Percentiles rank a stretch among this genome's conserved stretches.
phyloP scores from a whole-genome alignment of 2,797 vertebrate species.

The Rhinella marina region DNA sequence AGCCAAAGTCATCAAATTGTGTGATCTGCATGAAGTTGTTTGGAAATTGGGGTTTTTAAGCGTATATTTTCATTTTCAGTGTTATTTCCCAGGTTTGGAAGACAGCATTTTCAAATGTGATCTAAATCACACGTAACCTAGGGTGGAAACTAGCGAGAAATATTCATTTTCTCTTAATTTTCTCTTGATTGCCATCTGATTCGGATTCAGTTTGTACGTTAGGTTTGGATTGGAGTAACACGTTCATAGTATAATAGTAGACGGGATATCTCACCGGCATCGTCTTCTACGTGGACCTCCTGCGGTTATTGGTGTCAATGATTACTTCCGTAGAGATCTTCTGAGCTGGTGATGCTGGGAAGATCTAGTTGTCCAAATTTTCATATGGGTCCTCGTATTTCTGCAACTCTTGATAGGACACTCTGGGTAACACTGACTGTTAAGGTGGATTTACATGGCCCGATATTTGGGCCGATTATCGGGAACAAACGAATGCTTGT shows the following conservation, averaged over 20 bases:
- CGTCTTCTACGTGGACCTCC: background rate
- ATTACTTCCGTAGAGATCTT: too few relatives aligned
- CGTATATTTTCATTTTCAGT: background rate
- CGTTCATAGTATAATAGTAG: too few relatives aligned
- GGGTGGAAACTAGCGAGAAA: background rate
- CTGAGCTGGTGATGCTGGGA: too few relatives aligned
- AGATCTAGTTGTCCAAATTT: too few relatives aligned
- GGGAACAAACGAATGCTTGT: too few relatives aligned
- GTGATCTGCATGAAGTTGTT: constrained; percentile 19
- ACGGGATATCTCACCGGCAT: background rate
- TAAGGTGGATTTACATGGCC: too few relatives aligned
- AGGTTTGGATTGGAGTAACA: background rate
- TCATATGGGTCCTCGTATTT: too few relatives aligned
- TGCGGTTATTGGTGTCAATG: background rate
- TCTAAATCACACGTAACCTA: constrained; percentile 9
- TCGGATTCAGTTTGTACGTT: background rate
- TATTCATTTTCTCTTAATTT: background rate
- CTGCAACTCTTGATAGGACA: too few relatives aligned
- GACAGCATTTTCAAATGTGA: background rate
- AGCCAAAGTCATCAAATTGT: constrained; percentile 34
- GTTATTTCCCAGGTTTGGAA: background rate
- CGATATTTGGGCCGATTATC: too few relatives aligned
- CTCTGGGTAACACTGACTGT: too few relatives aligned
- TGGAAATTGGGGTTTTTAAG: background rate
- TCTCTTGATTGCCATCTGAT: background rate